phyloP scores from a whole-genome alignment of 2,113 vertebrate genomes.

The Myrmecophaga tridactyla region DNA sequence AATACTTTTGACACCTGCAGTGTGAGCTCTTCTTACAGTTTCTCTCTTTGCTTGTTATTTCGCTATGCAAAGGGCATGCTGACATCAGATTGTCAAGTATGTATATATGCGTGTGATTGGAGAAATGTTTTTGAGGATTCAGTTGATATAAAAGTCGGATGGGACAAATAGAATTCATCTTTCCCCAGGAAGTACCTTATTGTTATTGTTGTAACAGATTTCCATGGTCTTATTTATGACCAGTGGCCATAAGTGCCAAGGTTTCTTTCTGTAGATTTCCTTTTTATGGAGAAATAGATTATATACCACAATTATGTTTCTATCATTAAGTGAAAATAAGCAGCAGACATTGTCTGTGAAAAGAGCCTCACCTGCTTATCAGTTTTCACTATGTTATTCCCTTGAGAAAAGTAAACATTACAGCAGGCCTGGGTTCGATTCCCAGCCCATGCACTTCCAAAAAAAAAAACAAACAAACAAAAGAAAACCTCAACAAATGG shows the following conservation, averaged over 20 bases:
- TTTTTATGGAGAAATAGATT: slow-evolving; percentile 20
- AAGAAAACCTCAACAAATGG: too few species aligned
- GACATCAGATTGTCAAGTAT: neutral
- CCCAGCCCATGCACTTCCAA: too few species aligned
- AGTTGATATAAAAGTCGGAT: neutral
- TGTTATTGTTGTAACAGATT: neutral
- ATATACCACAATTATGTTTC: neutral
- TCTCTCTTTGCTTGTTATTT: neutral
- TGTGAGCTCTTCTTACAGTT: neutral
- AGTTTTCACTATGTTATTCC: neutral
- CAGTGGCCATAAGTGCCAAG: neutral
- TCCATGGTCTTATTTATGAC: neutral
- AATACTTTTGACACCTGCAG: neutral
- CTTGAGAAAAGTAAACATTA: too few species aligned
- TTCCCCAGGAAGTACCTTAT: neutral
- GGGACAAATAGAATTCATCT: neutral
- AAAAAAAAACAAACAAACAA: too few species aligned
- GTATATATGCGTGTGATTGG: neutral
- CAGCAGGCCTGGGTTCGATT: too few species aligned
- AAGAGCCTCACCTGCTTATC: neutral
- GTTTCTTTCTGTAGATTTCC: neutral
- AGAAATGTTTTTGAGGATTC: neutral
- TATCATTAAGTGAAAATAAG: neutral
- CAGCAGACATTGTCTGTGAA: neutral
- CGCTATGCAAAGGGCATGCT: neutral